phyloP scores from a whole-genome alignment of 2,797 vertebrate genomes.

The Fringilla coelebs region DNA sequence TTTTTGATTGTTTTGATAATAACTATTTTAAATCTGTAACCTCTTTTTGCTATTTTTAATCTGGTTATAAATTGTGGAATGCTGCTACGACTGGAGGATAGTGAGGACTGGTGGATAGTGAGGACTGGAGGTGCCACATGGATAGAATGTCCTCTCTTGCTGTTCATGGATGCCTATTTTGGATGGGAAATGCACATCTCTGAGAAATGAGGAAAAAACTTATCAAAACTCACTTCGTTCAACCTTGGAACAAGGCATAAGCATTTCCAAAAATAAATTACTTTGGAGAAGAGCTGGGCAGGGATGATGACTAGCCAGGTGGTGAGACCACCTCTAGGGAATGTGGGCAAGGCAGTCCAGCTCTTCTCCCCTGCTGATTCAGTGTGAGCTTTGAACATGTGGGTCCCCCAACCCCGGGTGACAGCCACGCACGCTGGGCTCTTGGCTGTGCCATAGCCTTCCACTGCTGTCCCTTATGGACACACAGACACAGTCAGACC shows the following conservation, averaged over 20 bases:
- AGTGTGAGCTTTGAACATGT: neutral
- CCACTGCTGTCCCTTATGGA: neutral
- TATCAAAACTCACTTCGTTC: neutral
- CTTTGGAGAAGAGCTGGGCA: neutral
- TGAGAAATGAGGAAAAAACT: neutral
- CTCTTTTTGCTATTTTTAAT: neutral
- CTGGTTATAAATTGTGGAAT: neutral
- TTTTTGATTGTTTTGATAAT: neutral
- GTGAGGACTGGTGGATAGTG: neutral
- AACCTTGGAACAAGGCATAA: neutral
- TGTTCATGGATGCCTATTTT: neutral
- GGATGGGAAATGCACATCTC: neutral
- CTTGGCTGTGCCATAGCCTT: neutral
- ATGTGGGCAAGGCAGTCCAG: accelerated
- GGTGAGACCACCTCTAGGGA: neutral
- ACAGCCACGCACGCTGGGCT: neutral
- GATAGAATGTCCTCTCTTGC: neutral
- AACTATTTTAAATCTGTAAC: neutral
- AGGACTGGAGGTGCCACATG: neutral
- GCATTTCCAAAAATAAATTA: neutral
- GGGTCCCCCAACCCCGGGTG: neutral
- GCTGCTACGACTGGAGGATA: neutral
- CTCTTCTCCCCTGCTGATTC: neutral
- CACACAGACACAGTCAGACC: neutral
- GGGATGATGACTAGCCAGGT: neutral